Evolutionary conservation across 2,113 vertebrate genomes (phyloP).

Genomic region (Glaucomys volans): DNA sequence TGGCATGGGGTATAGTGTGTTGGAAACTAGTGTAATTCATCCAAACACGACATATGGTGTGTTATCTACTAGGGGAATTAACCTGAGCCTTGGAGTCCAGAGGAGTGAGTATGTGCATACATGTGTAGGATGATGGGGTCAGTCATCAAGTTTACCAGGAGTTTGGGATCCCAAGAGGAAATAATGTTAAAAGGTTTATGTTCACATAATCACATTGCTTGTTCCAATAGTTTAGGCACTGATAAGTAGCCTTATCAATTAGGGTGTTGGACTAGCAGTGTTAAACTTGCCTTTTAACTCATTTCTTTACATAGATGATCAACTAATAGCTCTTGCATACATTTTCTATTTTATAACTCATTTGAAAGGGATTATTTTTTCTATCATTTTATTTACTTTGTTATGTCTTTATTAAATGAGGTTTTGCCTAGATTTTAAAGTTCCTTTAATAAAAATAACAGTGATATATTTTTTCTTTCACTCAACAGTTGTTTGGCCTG

Average conservation of each 20-base stretch:
- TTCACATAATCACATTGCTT: not conserved
- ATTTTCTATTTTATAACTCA: not conserved
- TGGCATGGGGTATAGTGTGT: not conserved
- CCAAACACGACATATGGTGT: not conserved
- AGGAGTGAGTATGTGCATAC: not conserved
- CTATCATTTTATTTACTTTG: slow-evolving; percentile 3
- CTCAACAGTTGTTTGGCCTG: too few species aligned
- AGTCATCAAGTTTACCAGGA: not conserved
- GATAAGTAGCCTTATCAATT: not conserved
- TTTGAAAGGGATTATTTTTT: not conserved
- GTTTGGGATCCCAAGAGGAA: not conserved
- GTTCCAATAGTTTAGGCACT: not conserved
- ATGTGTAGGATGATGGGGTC: not conserved
- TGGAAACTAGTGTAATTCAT: not conserved
- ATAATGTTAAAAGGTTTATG: not conserved
- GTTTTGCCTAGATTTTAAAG: not conserved
- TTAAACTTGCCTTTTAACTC: not conserved
- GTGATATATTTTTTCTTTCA: not conserved
- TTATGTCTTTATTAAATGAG: not conserved
- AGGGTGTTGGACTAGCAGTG: not conserved
- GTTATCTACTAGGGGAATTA: not conserved
- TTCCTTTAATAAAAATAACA: not conserved
- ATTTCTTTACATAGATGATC: not conserved
- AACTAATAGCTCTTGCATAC: not conserved
- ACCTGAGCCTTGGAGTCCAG: not conserved